These are phyloP conservation scores for Drosophila paramelanica DNA, from an alignment of 2,888 invertebrate genomes.

Conservation along the genomic window DNA sequence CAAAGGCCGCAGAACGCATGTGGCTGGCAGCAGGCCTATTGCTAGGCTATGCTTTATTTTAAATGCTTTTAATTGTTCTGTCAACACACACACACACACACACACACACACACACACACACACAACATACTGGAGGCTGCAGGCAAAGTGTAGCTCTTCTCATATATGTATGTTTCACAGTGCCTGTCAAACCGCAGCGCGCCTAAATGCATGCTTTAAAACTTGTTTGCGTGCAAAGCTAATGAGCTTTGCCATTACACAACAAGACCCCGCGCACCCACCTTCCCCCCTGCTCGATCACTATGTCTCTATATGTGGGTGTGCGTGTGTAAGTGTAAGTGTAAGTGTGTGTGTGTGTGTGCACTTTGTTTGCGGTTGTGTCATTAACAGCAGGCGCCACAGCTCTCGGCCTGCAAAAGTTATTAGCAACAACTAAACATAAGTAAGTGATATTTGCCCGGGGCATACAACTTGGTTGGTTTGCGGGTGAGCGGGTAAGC, in stretches of 20 bases:
- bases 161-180: constrained; percentile 40
- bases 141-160: constrained; percentile 43
- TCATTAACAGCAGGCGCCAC: constrained; percentile 80
- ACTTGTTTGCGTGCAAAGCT: constrained; percentile 80
- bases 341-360: constrained; percentile 38
- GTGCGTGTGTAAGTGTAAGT: constrained; percentile 14
- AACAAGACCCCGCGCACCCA: constrained; percentile 43
- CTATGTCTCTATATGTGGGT: constrained; percentile 12
- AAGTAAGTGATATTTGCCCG: constrained; percentile 79
- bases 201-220: constrained; percentile 81
- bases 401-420: constrained; percentile 67
- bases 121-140: constrained; percentile 29
- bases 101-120: constrained; percentile 21
- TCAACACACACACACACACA: constrained; percentile 65
- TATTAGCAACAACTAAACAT: constrained; percentile 78
- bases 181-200: constrained; percentile 74
- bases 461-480: constrained; percentile 57
- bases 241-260: constrained; percentile 82
- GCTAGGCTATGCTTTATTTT: constrained; percentile 77
- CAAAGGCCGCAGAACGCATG: constrained; percentile 55
- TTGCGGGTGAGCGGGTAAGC: neutral
- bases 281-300: constrained; percentile 14
- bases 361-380: constrained; percentile 82
- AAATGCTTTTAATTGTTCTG: constrained; percentile 81
- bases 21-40: constrained; percentile 61